phyloP scores from a whole-genome alignment of 2,888 invertebrate genomes.

The Nipponacmea schrenckii region DNA sequence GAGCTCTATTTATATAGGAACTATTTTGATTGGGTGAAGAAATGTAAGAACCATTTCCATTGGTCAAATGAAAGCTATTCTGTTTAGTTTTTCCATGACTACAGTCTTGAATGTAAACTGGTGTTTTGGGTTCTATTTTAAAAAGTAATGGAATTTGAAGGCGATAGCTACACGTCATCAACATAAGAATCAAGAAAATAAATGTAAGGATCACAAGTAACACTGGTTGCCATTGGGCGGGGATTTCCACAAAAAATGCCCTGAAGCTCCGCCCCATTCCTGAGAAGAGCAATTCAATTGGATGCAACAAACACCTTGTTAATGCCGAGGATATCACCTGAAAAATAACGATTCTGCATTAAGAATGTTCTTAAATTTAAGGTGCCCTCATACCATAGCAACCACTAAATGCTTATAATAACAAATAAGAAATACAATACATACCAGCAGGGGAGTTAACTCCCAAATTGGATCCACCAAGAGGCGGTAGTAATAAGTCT shows the following conservation, averaged over 20 bases:
- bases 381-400: too few relatives aligned
- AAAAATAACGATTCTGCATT: constrained; percentile 18
- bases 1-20: too few relatives aligned
- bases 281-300: constrained; percentile 44
- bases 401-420: too few relatives aligned
- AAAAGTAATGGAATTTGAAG: constrained; percentile 47
- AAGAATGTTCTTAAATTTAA: background rate
- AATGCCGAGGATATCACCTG: constrained; percentile 57
- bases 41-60: too few relatives aligned
- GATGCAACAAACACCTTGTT: constrained; percentile 50
- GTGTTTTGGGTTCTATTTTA: constrained; percentile 52
- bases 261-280: constrained; percentile 48
- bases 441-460: constrained; percentile 59
- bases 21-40: too few relatives aligned
- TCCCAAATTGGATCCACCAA: constrained; percentile 62
- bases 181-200: constrained; percentile 31
- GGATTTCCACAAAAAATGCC: constrained; percentile 55
- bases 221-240: constrained; percentile 57
- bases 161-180: constrained; percentile 52
- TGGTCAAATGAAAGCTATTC: background rate
- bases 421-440: too few relatives aligned
- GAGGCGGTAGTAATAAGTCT: constrained; percentile 53
- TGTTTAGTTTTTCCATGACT: background rate
- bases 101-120: constrained; percentile 22
- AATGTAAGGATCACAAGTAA: constrained; percentile 40